Evolutionary conservation across 1,140 invertebrate species (phyloP).

Genomic region (Diachasmimorpha longicaudata): DNA sequence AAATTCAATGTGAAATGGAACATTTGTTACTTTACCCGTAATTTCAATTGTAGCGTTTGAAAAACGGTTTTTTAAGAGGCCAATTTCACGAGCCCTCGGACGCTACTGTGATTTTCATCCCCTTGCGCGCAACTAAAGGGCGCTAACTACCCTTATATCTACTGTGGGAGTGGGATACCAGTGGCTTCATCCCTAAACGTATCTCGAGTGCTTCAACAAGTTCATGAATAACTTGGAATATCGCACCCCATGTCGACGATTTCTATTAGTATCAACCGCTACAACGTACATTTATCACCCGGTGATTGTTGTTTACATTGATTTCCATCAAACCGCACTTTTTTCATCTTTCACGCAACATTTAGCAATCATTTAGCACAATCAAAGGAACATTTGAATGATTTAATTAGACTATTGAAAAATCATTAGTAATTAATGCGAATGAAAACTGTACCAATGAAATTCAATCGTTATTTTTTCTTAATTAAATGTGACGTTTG

Average conservation of each 20-base stretch:
- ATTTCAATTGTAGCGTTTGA: background rate
- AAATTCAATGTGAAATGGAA: too few relatives aligned
- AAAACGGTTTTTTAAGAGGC: constrained; percentile 43
- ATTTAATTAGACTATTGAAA: too few relatives aligned
- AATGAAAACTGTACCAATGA: too few relatives aligned
- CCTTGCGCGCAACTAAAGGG: constrained; percentile 44
- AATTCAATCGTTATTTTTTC: too few relatives aligned
- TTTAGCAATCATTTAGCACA: too few relatives aligned
- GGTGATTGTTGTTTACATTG: background rate
- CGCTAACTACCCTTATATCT: constrained; percentile 57
- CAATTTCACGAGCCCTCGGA: constrained; percentile 60
- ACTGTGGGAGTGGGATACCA: constrained; percentile 31
- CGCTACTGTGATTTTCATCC: constrained; percentile 54
- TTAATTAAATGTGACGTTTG: too few relatives aligned
- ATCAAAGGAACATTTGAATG: too few relatives aligned
- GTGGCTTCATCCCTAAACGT: constrained; percentile 52
- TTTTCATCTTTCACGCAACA: background rate
- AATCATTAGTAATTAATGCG: background rate
- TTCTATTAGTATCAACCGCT: background rate
- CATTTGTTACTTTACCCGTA: background rate
- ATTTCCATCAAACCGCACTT: too few relatives aligned
- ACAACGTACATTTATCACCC: background rate
- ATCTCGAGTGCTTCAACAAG: constrained; percentile 62
- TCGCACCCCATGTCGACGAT: constrained; percentile 6
- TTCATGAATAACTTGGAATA: constrained; percentile 62